phyloP scores from a whole-genome alignment of 2,888 invertebrate genomes.

The Tinea trinotella region DNA sequence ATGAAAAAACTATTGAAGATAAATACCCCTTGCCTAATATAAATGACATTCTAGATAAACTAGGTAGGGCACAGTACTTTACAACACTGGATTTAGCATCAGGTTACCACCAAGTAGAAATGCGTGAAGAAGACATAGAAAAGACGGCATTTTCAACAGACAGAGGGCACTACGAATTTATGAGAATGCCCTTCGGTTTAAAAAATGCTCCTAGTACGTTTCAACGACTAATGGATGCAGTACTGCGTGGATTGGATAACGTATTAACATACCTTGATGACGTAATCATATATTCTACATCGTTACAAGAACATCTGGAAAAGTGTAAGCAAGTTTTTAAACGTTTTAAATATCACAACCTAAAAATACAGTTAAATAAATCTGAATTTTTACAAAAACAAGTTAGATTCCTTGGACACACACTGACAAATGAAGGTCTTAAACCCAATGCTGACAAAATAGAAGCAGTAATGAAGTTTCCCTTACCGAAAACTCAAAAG shows the following conservation, averaged over 20 bases:
- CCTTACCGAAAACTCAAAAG: conserved; percentile 27
- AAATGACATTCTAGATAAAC: conserved; percentile 29
- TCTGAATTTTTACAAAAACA: conserved; percentile 26
- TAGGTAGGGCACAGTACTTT: conserved; percentile 24
- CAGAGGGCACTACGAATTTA: conserved; percentile 32
- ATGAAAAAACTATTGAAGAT: conserved; percentile 21
- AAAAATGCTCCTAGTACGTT: conserved; percentile 33
- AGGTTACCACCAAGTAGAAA: no score
- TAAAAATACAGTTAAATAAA: conserved; percentile 23
- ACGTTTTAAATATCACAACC: conserved; percentile 24
- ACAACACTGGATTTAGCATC: conserved; percentile 28
- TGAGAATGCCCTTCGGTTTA: conserved; percentile 33
- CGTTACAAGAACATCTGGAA: conserved; percentile 27
- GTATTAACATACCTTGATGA: conserved; percentile 29
- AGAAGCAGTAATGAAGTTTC: conserved; percentile 26
- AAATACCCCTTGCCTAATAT: conserved; percentile 21
- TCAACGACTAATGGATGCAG: conserved; percentile 33
- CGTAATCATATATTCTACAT: conserved; percentile 26
- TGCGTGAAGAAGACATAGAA: conserved; percentile 25
- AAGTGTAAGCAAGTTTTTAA: conserved; percentile 28
- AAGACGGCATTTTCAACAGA: conserved; percentile 34
- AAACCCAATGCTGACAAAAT: conserved; percentile 30
- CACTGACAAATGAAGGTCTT: conserved; percentile 25
- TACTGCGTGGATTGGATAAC: conserved; percentile 30
- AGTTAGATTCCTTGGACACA: conserved; percentile 25